phyloP scores from a whole-genome alignment of 2,888 invertebrate genomes.

The Scrobipalpa costella region DNA sequence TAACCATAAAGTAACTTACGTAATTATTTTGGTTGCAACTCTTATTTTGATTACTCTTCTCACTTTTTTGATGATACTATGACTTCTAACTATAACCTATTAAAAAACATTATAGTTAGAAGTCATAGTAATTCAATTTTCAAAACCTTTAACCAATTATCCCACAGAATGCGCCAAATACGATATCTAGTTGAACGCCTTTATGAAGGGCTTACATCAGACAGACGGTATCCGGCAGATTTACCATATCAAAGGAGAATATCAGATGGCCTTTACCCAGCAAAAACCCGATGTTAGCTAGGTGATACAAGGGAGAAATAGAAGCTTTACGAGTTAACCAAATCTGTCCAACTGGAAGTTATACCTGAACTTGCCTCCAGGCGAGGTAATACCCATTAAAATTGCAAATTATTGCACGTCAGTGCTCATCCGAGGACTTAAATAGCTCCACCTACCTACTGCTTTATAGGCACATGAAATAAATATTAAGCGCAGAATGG shows the following conservation, averaged over 20 bases:
- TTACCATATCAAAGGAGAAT: too few species aligned
- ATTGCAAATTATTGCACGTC: slow-evolving; percentile 17
- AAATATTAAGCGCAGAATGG: neutral
- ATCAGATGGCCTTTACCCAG: neutral
- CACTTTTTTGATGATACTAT: too few species aligned
- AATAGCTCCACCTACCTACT: neutral
- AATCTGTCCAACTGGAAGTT: neutral
- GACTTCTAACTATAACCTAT: too few species aligned
- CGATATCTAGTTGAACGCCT: too few species aligned
- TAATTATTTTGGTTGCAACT: neutral
- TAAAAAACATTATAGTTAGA: too few species aligned
- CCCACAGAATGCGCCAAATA: too few species aligned
- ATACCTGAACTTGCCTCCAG: neutral
- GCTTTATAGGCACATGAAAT: neutral
- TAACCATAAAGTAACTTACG: neutral
- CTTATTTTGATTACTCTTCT: too few species aligned
- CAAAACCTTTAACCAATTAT: too few species aligned
- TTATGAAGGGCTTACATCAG: too few species aligned
- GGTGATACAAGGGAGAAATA: neutral
- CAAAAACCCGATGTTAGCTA: neutral
- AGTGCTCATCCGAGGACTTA: neutral
- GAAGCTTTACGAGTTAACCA: neutral
- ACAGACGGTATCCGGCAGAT: too few species aligned
- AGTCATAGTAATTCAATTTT: too few species aligned
- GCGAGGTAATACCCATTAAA: slow-evolving; percentile 16